These are phyloP conservation scores for Phalacrocorax carbo DNA, from an alignment of 2,113 vertebrate genomes.

Conservation along the genomic window DNA sequence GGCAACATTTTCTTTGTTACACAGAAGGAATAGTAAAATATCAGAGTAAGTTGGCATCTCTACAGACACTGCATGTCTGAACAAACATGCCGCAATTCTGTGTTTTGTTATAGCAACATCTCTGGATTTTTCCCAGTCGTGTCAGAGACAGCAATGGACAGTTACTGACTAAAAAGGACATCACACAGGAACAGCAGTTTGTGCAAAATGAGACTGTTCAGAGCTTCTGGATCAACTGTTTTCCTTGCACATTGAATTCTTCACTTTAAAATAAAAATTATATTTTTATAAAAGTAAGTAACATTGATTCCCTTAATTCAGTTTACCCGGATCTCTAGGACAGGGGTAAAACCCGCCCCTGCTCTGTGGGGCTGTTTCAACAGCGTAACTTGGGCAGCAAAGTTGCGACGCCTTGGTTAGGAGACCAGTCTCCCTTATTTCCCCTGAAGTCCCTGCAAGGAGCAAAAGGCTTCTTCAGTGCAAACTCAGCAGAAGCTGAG, in stretches of 20 bases:
- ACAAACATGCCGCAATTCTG: not conserved
- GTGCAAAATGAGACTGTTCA: not conserved
- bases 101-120: not conserved
- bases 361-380: not conserved
- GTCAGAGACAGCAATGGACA: not conserved
- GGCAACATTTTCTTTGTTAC: slow-evolving; percentile 6
- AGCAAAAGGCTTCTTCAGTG: not conserved
- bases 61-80: not conserved
- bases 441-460: not conserved
- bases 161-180: not conserved
- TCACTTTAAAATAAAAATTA: not conserved
- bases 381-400: not conserved
- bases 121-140: not conserved
- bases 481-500: not conserved
- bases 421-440: not conserved
- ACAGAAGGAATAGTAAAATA: not conserved
- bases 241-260: not conserved
- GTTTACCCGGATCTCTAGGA: not conserved
- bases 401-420: not conserved
- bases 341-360: not conserved
- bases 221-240: not conserved
- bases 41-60: not conserved
- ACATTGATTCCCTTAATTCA: not conserved
- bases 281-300: not conserved
- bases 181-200: not conserved